Evolutionary conservation across 2,113 vertebrate species (phyloP), one percentile per base, ranked within the genome.

Genomic region (Etia nguti): DNA sequence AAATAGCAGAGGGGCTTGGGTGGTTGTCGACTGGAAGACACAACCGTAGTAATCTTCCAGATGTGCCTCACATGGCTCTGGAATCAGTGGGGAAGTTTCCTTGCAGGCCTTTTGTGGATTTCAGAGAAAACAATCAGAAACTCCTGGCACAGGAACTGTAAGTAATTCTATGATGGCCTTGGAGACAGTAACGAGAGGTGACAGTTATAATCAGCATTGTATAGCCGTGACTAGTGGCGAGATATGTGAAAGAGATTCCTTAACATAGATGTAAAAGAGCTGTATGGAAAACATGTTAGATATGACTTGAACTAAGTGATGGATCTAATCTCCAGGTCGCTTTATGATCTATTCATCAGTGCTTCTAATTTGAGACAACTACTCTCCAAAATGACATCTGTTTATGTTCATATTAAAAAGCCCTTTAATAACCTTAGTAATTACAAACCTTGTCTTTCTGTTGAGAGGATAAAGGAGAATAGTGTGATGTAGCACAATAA

Each of bases 101-200:
- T 92, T 59, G 57, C 80, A 65, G 85, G 92, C 85, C 86, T 88
- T 81, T 80, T 91, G 80, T 92, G 80, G 84, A 92, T 92, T 92
- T 95, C 87, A 92, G 88, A 87, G 80, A 93, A 93, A 94, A 92
- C 92, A 93, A 94, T 94, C 93, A 93, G 91, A 82, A 91, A 90
- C 34, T 90, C 52, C 90, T 94, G 93, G 91, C 93, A 41, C 70
- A 4, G 87, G 86, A 83, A 79, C 87, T 65, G 89, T 79, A 89
- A 82, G 88, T 92, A 89, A 92, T 87, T 94, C 91, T 83, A 82
- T 91, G 92, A 94, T 89, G 87, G 90, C 83, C 87, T 89, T 88
- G 81, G 57, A 93, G 93, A 92, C 80, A 2, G 10, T 93, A 94
- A 94, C 81, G 10, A 90, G 88, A 89, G 86, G 85, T 91, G 94